Evolutionary conservation across 2,888 invertebrate species (phyloP), one percentile per base, ranked within the genome.

Genomic region (Epistrophe grossulariae): DNA sequence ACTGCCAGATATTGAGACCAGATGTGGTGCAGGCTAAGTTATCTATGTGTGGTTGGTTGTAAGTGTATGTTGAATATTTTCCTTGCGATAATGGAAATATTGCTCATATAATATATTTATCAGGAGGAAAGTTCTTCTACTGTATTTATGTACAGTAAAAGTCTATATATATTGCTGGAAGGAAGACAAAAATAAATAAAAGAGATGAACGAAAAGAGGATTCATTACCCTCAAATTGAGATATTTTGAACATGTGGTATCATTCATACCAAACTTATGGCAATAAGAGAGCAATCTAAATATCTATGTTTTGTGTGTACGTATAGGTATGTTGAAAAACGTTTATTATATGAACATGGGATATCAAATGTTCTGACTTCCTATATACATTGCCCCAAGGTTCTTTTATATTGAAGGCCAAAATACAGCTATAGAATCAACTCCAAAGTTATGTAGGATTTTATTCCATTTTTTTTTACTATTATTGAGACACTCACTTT

Each of bases 41-140:
- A 84, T 79, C 59, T 45, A 17, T 72, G 64, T 45, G 31, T 40
- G 52, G 60, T 57, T 31, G 43, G 2, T 24, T 9, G 10, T 76
- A 76, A 80, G 73, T 77, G n/a, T 80, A 81, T 80, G 68, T 68
- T 45, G 77, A 82, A 72, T 64, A 82, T 78, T 59, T 52, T 74
- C 45, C 70, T 45, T 62, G 74, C 64, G 71, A 78, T 82, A 82
- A 82, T 85, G 82, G 78, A 79, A 78, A 81, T 78, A 78, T 70
- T 70, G 68, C 78, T 71, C 71, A 64, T 50, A 64, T 52, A 28
- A 64, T 50, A 64, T 52, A 28, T 74, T 62, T 24, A 15, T 52
- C 55, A n/a, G 43, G 17, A 48, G 45, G 8, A 45, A 4, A 55
- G 38, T 15, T 68, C 24, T 55, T 38, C 52, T 6, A 40, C 0